These are phyloP conservation scores for Tetraneura akinire DNA, from an alignment of 1,140 invertebrate species.

Conservation along the genomic window DNA sequence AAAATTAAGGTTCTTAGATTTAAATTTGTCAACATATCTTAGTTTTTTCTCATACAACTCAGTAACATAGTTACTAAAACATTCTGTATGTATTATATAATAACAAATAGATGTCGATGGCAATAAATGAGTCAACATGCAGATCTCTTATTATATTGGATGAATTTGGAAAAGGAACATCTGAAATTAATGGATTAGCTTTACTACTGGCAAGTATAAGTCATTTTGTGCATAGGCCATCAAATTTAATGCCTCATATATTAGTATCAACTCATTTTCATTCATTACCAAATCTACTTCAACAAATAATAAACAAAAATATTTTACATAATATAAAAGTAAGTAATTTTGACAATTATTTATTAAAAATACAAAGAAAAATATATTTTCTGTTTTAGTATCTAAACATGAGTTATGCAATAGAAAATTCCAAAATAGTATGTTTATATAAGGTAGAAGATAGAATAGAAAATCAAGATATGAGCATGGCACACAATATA, in stretches of 20 bases:
- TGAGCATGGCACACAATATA: slow-evolving; percentile 64
- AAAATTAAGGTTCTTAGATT: too few species aligned
- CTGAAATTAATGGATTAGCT: slow-evolving; percentile 72
- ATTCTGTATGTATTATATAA: too few species aligned
- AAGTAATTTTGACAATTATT: background rate
- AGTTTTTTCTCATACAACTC: too few species aligned
- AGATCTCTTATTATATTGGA: slow-evolving; percentile 81
- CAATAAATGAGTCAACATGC: slow-evolving; percentile 60
- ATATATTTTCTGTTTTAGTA: slow-evolving; percentile 53
- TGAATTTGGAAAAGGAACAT: slow-evolving; percentile 90
- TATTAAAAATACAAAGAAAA: slow-evolving; percentile 24
- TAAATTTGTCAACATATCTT: too few species aligned
- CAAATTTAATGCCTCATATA: slow-evolving; percentile 69
- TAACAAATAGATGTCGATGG: slow-evolving; percentile 60
- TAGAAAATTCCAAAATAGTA: slow-evolving; percentile 63
- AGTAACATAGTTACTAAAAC: too few species aligned
- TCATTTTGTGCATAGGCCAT: slow-evolving; percentile 64
- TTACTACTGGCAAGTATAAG: slow-evolving; percentile 69
- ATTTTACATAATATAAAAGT: slow-evolving; percentile 22
- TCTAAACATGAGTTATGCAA: slow-evolving; percentile 64
- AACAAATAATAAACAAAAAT: slow-evolving; percentile 56
- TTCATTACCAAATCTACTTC: slow-evolving; percentile 64
- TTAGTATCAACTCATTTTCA: slow-evolving; percentile 79
- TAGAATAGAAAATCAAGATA: slow-evolving; percentile 57
- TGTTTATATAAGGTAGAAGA: slow-evolving; percentile 66